phyloP scores from a whole-genome alignment of 2,888 invertebrate species.

The Lepeophtheirus nordmannii region DNA sequence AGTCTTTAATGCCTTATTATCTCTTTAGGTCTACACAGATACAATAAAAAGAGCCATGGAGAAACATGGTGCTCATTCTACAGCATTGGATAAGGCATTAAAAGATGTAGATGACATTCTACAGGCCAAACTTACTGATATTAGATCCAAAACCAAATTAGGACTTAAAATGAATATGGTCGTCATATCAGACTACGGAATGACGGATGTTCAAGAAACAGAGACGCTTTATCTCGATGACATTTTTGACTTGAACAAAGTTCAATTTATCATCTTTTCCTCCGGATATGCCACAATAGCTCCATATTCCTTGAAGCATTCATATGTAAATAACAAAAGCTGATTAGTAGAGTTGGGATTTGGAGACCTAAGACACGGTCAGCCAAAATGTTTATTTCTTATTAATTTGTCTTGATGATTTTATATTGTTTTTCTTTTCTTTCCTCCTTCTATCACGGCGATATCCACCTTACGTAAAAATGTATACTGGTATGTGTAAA shows the following conservation, averaged over 20 bases:
- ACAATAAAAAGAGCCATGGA: conserved; percentile 1
- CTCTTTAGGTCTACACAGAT: conserved; percentile 9
- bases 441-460: too few relatives aligned
- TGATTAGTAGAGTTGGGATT: too few relatives aligned
- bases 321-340: too few relatives aligned
- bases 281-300: conserved; percentile 9
- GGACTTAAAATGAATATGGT: conserved; percentile 15
- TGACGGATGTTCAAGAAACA: not conserved
- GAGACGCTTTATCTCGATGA: not conserved
- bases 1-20: not conserved
- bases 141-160: conserved; percentile 10
- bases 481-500: too few relatives aligned
- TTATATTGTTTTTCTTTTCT: too few relatives aligned
- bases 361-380: too few relatives aligned
- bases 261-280: conserved; percentile 8
- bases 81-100: conserved; percentile 3
- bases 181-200: conserved; percentile 14
- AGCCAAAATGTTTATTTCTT: too few relatives aligned
- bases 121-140: conserved; percentile 19
- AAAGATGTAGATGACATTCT: conserved; percentile 15
- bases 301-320: conserved; percentile 5
- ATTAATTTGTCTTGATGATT: too few relatives aligned
- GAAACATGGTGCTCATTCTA: not conserved
- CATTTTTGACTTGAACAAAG: not conserved
- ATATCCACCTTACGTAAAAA: too few relatives aligned